Base-by-base conservation (phyloP, 2,888 invertebrate genomes). In the Xanthorhoe spadicearia region DNA sequence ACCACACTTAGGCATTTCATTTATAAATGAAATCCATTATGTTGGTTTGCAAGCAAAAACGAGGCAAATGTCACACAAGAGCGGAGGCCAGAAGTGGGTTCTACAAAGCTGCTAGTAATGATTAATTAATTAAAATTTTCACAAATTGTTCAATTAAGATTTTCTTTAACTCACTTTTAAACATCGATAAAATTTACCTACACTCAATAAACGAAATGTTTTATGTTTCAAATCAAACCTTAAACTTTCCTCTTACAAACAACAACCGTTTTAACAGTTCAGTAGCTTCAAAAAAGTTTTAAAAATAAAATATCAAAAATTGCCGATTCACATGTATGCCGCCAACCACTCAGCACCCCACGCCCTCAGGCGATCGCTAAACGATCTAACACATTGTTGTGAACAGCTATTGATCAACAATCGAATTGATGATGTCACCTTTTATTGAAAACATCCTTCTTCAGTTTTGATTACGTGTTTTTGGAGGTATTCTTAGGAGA, bases 341-440 rank as follows among this genome's bases (percentile, higher is more conserved):
- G 59, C 9, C 59, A 57, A 15, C 18, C 59, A 55, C 62, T 67
- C 52, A 18, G 56, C 43, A 48, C 48, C 61, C 51, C 55, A 28
- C 49, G 52, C 56, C 67, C 65, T 18, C 53, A 19, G 57, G 67
- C 67, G 63, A 53, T 68, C 53, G 56, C 67, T 68, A 64, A 68
- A 32, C 60, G 64, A 50, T 38, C 15, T 46, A 57, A 64, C 67
- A 64, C 61, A 57, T 64, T 73, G 73, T 73, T 55, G 61, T 64
- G 60, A 68, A 64, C 23, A 54, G 59, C 67, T 57, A 57, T 64
- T 57, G 62, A 66, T 61, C 56, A 64, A 64, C 68, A 65, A 73
- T 71, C 61, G 68, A 49, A 52, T 66, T 66, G 71, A 68, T 73
- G 73, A 73, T 51, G 63, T 50, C 15, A 58, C 53, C 46, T 70